Evolutionary conservation across 2,888 invertebrate genomes (phyloP), one percentile per base, ranked within the genome.

Genomic region (Platycheirus rosarum): DNA sequence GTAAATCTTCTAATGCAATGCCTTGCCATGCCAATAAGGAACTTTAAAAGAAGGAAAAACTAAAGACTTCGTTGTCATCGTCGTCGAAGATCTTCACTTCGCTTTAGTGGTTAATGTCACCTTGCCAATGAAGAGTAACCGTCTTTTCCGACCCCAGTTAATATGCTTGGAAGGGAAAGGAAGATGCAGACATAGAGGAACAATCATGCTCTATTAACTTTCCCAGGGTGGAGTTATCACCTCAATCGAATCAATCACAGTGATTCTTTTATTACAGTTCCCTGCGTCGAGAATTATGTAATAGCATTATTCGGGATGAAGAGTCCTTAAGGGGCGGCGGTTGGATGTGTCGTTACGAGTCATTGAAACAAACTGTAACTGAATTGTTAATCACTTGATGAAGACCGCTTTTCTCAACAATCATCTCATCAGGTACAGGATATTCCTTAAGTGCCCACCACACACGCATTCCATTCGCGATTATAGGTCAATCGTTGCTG

Each of bases 121-220:
- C 48, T 48, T 63, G 48, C 35, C n/a, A 82, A 51, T 57, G 46
- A 69, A 42, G 55, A n/a, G n/a, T n/a, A n/a, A 13, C 35, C 6
- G 2, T 23, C 23, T 23, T 4, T 23, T 2, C 6, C 23, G n/a
- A n/a, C n/a, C n/a, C n/a, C n/a, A n/a, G n/a, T n/a, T 23, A 4
- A 23, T 23, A 23, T 23, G 23, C 13, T 40, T 42, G n/a, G n/a
- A n/a, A n/a, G n/a, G n/a, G n/a, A n/a, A n/a, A n/a, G n/a, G n/a
- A n/a, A n/a, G n/a, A n/a, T n/a, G n/a, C n/a, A n/a, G n/a, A n/a
- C n/a, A n/a, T n/a, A 23, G 23, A 66, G 62, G 23, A 76, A 71
- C 60, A 76, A 71, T 76, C 82, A 82, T 76, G 76, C 66, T 82
- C 82, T 76, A 76, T 82, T 82, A 82, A 82, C 71, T 82, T 76